phyloP scores from a whole-genome alignment of 1,140 invertebrate genomes.

The Drosophila teissieri region DNA sequence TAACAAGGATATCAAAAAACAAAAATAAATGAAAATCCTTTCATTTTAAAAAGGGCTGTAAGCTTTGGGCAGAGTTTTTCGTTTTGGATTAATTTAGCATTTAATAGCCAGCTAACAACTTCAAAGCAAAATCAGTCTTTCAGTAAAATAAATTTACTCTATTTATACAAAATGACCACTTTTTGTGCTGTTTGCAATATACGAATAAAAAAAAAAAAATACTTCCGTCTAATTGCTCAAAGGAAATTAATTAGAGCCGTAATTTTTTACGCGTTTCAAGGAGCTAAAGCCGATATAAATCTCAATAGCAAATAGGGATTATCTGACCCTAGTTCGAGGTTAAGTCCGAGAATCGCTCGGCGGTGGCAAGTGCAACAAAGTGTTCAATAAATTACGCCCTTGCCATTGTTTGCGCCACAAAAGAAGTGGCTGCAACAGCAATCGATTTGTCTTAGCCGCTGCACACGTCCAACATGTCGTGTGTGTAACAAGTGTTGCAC shows the following conservation, averaged over 20 bases:
- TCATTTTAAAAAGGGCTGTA: neutral
- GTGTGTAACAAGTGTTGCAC: constrained; percentile 74
- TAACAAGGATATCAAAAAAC: neutral
- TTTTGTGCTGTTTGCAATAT: neutral
- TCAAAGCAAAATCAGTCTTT: neutral
- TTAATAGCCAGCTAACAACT: no score
- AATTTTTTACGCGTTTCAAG: neutral
- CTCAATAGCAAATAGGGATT: neutral
- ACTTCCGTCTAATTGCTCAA: neutral
- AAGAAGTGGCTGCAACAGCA: constrained; percentile 49
- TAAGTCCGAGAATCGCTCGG: constrained; percentile 12
- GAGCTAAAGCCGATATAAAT: neutral
- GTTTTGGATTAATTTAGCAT: no score
- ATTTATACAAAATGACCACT: neutral
- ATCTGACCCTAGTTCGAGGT: constrained; percentile 1
- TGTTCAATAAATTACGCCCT: constrained; percentile 66
- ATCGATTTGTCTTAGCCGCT: constrained; percentile 71
- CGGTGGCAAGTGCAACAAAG: constrained; percentile 49
- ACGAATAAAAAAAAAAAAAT: neutral
- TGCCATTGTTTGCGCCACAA: constrained; percentile 42
- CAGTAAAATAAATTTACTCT: no score
- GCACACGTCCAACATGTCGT: constrained; percentile 65
- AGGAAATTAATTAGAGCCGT: neutral
- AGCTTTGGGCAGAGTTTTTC: neutral
- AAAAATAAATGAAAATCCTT: neutral